Evolutionary conservation across 1,140 invertebrate species (phyloP).

Genomic region (Chrysomallon squamiferum): DNA sequence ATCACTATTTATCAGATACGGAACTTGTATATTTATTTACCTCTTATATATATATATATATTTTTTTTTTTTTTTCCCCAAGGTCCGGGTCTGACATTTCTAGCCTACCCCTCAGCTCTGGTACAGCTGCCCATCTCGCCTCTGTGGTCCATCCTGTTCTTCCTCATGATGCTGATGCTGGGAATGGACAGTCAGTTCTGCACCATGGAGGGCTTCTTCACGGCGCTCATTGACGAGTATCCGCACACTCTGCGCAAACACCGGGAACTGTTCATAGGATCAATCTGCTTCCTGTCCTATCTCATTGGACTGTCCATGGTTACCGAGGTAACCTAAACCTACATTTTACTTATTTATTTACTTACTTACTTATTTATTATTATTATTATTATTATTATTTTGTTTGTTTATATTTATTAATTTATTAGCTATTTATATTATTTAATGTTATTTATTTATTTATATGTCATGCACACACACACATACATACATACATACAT

Average conservation of each 20-base stretch:
- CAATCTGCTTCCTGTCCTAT: conserved; percentile 49
- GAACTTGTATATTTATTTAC: too few relatives aligned
- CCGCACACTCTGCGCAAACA: conserved; percentile 64
- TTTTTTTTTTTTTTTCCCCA: too few relatives aligned
- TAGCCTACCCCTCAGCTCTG: conserved; percentile 96
- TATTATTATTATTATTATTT: too few relatives aligned
- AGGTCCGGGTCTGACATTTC: conserved; percentile 94
- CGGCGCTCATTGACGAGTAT: conserved; percentile 77
- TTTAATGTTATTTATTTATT: too few relatives aligned
- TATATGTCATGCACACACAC: too few relatives aligned
- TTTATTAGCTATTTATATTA: too few relatives aligned
- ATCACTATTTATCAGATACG: too few relatives aligned
- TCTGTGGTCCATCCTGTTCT: conserved; percentile 96
- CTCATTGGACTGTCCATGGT: conserved; percentile 52
- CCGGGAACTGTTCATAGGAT: conserved; percentile 49
- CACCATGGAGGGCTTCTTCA: conserved; percentile 79
- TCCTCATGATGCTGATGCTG: conserved; percentile 94
- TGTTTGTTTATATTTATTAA: too few relatives aligned
- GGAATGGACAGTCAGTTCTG: conserved; percentile 92
- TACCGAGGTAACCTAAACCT: conserved; percentile 50
- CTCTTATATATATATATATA: too few relatives aligned
- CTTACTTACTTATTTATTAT: background rate
- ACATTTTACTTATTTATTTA: too few relatives aligned
- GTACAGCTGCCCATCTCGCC: conserved; percentile 92
- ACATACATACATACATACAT: too few relatives aligned